These are phyloP conservation scores for Zalophus californianus DNA, from an alignment of 2,797 vertebrate genomes.

Conservation along the genomic window DNA sequence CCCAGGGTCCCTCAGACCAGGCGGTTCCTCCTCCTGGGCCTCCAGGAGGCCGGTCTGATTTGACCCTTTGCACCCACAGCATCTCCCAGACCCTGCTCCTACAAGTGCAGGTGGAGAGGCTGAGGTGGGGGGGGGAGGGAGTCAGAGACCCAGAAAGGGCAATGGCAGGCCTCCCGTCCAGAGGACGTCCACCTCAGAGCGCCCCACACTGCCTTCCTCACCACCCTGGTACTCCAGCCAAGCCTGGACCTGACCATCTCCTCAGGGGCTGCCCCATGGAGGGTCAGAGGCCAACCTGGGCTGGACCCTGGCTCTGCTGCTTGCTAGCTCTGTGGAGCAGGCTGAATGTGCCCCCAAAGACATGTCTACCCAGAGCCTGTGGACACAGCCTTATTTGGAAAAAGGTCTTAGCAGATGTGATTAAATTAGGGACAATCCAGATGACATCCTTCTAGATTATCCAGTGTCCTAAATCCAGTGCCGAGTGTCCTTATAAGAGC, in stretches of 20 bases:
- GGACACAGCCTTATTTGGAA: neutral
- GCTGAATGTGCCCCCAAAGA: neutral
- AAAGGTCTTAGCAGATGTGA: neutral
- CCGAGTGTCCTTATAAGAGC: neutral
- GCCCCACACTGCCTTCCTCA: fast-evolving
- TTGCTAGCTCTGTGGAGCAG: neutral
- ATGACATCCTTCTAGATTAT: too few relatives aligned
- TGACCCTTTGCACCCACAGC: neutral
- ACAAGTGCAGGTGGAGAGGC: neutral
- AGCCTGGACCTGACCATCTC: neutral
- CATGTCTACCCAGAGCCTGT: neutral
- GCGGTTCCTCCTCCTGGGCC: neutral
- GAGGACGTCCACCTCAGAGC: neutral
- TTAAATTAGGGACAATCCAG: neutral
- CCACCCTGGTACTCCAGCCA: neutral
- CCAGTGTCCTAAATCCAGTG: neutral
- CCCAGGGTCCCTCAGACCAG: neutral
- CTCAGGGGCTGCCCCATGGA: neutral
- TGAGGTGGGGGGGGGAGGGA: neutral
- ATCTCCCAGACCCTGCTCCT: neutral
- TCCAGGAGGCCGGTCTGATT: neutral
- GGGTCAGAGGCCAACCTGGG: neutral
- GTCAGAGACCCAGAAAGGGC: neutral
- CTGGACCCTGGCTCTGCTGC: neutral
- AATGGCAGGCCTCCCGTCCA: neutral